Conservation (phyloP, 2,797 vertebrate species). For the Sebastolobus altivelis region DNA sequence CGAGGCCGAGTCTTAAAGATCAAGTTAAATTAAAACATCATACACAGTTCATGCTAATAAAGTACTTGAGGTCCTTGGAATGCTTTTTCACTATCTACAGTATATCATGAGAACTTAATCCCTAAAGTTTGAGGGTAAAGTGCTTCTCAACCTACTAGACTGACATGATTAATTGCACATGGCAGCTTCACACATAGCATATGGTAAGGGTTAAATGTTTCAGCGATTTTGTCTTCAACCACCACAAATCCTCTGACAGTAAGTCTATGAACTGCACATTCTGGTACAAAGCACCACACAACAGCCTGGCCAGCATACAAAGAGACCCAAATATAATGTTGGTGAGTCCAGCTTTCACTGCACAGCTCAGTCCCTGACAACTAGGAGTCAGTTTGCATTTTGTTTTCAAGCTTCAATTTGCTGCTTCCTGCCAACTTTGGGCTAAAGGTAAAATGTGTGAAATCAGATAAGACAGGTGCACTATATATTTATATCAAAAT, state of each 20-base stretch:
- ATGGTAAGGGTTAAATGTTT: not conserved
- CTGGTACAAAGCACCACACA: not conserved
- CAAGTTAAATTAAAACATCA: slow-evolving; percentile 48
- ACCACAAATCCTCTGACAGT: not conserved
- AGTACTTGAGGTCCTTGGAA: slow-evolving; percentile 14
- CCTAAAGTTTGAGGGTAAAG: slow-evolving; percentile 1
- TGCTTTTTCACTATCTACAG: slow-evolving; percentile 1
- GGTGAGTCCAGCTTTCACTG: not conserved
- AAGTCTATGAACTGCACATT: not conserved
- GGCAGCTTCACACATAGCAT: not conserved
- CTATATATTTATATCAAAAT: not conserved
- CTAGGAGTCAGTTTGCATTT: not conserved
- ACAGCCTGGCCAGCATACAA: not conserved
- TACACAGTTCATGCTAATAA: slow-evolving; percentile 16
- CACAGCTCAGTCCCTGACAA: not conserved
- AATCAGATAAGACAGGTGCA: not conserved
- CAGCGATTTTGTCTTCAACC: not conserved
- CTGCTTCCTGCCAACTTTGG: not conserved
- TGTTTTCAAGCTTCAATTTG: not conserved
- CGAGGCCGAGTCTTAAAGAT: slow-evolving; percentile 24
- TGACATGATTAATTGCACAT: slow-evolving; percentile 14
- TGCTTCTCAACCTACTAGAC: not conserved
- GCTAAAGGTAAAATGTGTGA: not conserved
- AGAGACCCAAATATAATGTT: not conserved
- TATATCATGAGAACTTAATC: slow-evolving; percentile 26